These are phyloP conservation scores for Pseudorhombus dupliciocellatus DNA, from an alignment of 2,113 vertebrate species.

Conservation along the genomic window DNA sequence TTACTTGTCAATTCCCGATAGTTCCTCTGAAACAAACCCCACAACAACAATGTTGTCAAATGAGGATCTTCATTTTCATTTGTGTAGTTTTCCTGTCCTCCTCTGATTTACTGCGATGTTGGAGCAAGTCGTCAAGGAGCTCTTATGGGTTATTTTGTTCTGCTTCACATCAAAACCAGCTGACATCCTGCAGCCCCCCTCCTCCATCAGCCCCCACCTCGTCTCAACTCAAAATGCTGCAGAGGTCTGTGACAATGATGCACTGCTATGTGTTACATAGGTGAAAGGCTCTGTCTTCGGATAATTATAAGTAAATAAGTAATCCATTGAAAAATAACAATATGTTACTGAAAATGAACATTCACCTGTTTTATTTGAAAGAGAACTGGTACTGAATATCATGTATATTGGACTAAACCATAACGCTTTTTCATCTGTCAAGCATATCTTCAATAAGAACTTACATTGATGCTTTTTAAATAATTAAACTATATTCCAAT, in stretches of 20 bases:
- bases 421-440: too few species aligned
- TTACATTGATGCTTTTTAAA: too few species aligned
- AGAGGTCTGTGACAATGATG: conserved; percentile 44
- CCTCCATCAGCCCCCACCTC: conserved; percentile 32
- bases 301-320: neutral
- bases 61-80: neutral
- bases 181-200: conserved; percentile 66
- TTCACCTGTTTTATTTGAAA: neutral
- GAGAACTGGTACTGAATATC: neutral
- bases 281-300: conserved; percentile 57
- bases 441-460: neutral
- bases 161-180: conserved; percentile 84
- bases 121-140: conserved; percentile 55
- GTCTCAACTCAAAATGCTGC: conserved; percentile 25
- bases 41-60: neutral
- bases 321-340: neutral
- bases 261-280: conserved; percentile 59
- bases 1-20: conserved; percentile 53
- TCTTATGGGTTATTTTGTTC: conserved; percentile 66
- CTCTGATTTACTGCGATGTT: conserved; percentile 45
- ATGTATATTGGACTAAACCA: neutral
- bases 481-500: too few species aligned
- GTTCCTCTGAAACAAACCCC: conserved; percentile 16
- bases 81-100: conserved; percentile 18
- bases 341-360: neutral